Conservation (phyloP, 2,797 vertebrate species). For the Sorex maritimensis region DNA sequence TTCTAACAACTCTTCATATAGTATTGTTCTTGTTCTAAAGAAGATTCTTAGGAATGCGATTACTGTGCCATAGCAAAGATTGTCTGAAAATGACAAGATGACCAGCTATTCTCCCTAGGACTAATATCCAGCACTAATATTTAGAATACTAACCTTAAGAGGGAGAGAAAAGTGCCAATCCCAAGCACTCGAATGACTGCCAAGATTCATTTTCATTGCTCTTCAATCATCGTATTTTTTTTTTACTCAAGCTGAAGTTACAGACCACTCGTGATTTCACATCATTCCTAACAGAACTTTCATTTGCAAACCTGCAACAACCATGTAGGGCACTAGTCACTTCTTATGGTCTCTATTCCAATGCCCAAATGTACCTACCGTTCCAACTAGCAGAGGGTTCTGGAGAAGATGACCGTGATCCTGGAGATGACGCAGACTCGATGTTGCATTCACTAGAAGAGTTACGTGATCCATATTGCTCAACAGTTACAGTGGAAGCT, state of each 20-base stretch:
- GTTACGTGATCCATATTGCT: constrained; percentile 81
- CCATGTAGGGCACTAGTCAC: constrained; percentile 13
- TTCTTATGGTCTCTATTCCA: constrained; percentile 1
- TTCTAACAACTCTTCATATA: constrained; percentile 5
- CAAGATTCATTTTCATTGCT: constrained; percentile 34
- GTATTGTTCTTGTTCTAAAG: background rate
- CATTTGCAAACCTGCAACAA: constrained; percentile 18
- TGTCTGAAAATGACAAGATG: background rate
- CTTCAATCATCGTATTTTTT: constrained; percentile 58
- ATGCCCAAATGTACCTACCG: background rate
- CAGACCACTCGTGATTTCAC: background rate
- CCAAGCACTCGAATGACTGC: constrained; percentile 48
- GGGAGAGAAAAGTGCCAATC: background rate
- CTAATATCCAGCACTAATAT: background rate
- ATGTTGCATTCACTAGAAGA: constrained; percentile 81
- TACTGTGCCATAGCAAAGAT: constrained; percentile 16
- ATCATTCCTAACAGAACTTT: constrained; percentile 37
- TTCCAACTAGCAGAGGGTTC: constrained; percentile 85
- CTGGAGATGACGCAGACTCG: constrained; percentile 92
- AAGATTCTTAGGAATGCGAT: constrained; percentile 39
- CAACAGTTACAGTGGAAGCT: constrained; percentile 89
- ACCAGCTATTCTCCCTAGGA: constrained; percentile 3
- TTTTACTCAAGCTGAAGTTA: constrained; percentile 11
- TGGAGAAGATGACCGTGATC: constrained; percentile 92
- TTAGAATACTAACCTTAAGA: constrained; percentile 54